A percentile compares a stretch with the other conserved stretches of the same genome.
phyloP scores from a whole-genome alignment of 2,797 vertebrate species.

The Anas bernieri region DNA sequence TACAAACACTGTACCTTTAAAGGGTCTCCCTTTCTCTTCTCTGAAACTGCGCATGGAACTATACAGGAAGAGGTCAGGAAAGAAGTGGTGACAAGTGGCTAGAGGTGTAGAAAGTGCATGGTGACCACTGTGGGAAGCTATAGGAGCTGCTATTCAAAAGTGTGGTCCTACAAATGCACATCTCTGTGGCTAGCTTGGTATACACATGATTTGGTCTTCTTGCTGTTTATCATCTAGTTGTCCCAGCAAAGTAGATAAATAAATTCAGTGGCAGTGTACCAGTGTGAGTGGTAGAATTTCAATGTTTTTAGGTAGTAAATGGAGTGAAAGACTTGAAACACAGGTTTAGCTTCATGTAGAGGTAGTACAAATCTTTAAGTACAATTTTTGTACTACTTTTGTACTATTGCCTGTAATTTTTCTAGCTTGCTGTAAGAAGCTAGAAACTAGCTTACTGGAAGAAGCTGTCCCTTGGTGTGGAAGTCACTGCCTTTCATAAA shows the following conservation, averaged over 20 bases:
- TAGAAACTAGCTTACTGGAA: background rate
- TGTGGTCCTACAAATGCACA: background rate
- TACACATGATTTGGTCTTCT: background rate
- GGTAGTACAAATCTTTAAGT: background rate
- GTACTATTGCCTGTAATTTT: background rate
- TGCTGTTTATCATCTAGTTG: background rate
- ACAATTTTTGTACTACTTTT: background rate
- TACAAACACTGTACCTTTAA: background rate
- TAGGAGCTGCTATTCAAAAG: background rate
- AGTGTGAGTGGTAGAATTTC: background rate
- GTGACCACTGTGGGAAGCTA: background rate
- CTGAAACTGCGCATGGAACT: background rate
- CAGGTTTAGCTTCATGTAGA: background rate
- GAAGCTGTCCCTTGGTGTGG: background rate
- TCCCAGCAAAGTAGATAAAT: background rate
- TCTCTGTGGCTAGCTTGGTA: accelerated
- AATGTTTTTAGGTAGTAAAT: background rate
- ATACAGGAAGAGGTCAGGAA: background rate
- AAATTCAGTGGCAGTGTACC: background rate
- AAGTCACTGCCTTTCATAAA: background rate
- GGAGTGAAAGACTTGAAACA: background rate
- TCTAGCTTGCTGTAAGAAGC: background rate
- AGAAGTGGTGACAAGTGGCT: background rate
- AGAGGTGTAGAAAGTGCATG: background rate
- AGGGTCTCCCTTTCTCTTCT: background rate